phyloP scores from a whole-genome alignment of 2,113 vertebrate species.

The Oncorhynchus gorbuscha region DNA sequence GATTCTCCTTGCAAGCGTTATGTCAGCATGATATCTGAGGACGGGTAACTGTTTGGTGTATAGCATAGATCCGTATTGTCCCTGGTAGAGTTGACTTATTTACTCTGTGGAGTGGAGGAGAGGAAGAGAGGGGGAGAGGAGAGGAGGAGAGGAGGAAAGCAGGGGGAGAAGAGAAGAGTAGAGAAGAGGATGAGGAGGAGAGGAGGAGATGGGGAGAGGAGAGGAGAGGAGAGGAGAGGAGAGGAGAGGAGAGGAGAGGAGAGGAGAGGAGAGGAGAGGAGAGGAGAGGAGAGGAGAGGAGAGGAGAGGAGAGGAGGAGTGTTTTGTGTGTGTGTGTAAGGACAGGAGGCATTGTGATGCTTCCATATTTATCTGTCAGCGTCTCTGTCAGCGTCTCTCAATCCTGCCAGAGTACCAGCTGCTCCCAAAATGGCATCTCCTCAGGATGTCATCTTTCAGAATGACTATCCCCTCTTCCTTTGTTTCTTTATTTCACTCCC shows the following conservation, averaged over 20 bases:
- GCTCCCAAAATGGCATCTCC: conserved; percentile 53
- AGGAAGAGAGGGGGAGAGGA: not conserved
- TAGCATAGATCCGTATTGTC: conserved; percentile 11
- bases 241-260: not conserved
- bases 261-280: no score
- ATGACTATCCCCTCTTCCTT: not conserved
- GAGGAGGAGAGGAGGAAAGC: not conserved
- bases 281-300: no score
- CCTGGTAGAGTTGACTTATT: conserved; percentile 46
- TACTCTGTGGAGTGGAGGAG: conserved; percentile 24
- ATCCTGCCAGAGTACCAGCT: conserved; percentile 52
- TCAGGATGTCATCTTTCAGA: conserved; percentile 40
- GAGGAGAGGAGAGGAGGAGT: not conserved
- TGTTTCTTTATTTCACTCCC: not conserved
- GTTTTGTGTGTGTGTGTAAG: conserved; percentile 2
- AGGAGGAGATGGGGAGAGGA: no score
- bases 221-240: not conserved
- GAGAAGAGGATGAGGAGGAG: no score
- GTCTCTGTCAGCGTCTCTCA: conserved; percentile 40
- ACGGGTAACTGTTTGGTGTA: conserved; percentile 31
- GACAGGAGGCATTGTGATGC: conserved; percentile 49
- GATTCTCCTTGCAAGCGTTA: not conserved
- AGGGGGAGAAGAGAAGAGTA: not conserved
- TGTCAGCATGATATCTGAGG: not conserved
- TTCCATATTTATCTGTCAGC: conserved; percentile 54